Evolutionary conservation across 2,888 invertebrate genomes (phyloP).

Genomic region (Eutolmus rufibarbis): DNA sequence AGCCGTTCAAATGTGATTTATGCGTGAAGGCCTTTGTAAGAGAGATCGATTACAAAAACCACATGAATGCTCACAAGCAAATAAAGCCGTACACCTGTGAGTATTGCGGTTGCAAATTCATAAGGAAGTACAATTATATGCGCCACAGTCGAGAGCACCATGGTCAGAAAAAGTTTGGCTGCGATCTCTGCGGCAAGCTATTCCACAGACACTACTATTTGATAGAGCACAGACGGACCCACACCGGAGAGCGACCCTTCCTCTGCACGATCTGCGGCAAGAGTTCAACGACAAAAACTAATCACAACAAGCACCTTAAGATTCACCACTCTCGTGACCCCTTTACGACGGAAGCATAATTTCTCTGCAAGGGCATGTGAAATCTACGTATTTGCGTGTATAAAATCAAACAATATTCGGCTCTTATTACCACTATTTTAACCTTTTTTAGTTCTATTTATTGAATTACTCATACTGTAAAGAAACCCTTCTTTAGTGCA

Average conservation of each 20-base stretch:
- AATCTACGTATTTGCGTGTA: neutral
- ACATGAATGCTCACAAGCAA: conserved; percentile 85
- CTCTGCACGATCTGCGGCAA: conserved; percentile 89
- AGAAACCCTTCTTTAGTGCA: conserved; percentile 2
- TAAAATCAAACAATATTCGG: neutral
- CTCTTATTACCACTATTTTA: neutral
- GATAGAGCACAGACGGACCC: conserved; percentile 85
- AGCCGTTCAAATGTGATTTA: conserved; percentile 83
- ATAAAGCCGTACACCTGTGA: conserved; percentile 86
- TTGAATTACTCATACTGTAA: conserved; percentile 4
- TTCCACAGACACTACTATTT: conserved; percentile 89
- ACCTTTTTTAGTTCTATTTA: neutral
- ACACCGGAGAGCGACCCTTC: conserved; percentile 79
- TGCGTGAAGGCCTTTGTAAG: conserved; percentile 87
- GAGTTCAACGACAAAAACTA: conserved; percentile 87
- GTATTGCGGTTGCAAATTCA: conserved; percentile 88
- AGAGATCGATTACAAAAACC: conserved; percentile 80
- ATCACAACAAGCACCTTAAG: conserved; percentile 88
- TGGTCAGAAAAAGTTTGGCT: conserved; percentile 78
- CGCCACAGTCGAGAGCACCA: conserved; percentile 86
- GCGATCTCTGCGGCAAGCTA: conserved; percentile 79
- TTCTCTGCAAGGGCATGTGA: neutral
- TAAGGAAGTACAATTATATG: conserved; percentile 86
- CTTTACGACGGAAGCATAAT: conserved; percentile 76
- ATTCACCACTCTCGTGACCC: conserved; percentile 90